Conservation (phyloP, 30 jellyfish, hydroid and myxozoan species). For the Hydractinia echinata region DNA sequence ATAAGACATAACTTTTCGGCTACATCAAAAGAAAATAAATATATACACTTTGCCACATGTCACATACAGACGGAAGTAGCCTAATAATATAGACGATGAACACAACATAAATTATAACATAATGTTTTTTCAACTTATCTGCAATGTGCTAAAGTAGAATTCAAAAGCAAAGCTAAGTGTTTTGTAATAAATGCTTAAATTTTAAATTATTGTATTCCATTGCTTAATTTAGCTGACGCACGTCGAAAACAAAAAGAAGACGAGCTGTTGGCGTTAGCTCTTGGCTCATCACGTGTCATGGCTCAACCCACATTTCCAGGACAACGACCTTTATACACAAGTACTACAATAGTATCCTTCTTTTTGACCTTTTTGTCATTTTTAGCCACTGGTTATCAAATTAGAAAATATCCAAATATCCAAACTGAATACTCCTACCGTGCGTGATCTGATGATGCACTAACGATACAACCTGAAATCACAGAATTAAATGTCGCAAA, state of each 20-base stretch:
- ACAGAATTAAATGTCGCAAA: too few species aligned
- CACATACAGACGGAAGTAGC: too few species aligned
- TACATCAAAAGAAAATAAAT: too few species aligned
- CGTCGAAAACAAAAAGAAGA: slow-evolving; percentile 78
- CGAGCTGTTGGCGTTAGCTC: slow-evolving; percentile 62
- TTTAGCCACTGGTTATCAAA: not conserved
- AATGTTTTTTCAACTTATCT: not conserved
- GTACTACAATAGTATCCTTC: not conserved
- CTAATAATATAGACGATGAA: too few species aligned
- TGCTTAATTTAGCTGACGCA: slow-evolving; percentile 39
- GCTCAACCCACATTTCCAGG: slow-evolving; percentile 58
- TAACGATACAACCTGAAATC: too few species aligned
- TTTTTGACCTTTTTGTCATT: not conserved
- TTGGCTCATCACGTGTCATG: slow-evolving; percentile 64
- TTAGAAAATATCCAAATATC: not conserved
- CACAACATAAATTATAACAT: too few species aligned
- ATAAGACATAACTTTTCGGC: too few species aligned
- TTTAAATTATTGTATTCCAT: not conserved
- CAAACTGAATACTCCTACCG: too few species aligned
- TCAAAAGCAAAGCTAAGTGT: not conserved
- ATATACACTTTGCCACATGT: too few species aligned
- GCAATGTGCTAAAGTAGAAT: not conserved
- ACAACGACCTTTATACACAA: slow-evolving; percentile 32
- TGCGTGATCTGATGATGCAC: too few species aligned
- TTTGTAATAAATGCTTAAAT: not conserved